Percentiles rank a stretch among this genome's conserved stretches.
Conservation (phyloP, 1,140 invertebrate species). For the Pachyrhynchus sulphureomaculatus region DNA sequence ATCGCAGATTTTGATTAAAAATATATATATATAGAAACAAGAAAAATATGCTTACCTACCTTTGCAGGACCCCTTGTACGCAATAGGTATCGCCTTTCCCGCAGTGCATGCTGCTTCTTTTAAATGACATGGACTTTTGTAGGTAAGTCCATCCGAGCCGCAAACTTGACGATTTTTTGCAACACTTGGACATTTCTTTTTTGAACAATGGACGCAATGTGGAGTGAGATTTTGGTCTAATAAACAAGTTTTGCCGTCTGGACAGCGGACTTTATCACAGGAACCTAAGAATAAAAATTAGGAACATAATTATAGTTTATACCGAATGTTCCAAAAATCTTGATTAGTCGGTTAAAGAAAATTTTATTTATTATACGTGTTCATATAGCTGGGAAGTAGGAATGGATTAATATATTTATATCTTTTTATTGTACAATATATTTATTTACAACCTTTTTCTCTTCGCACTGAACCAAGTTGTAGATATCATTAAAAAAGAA, state of each 20-base stretch:
- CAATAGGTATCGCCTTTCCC: conserved; percentile 79
- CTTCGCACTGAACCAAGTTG: too few species aligned
- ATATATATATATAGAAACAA: too few species aligned
- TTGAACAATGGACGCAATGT: conserved; percentile 77
- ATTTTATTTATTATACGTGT: too few species aligned
- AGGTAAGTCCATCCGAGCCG: conserved; percentile 83
- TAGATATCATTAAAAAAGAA: too few species aligned
- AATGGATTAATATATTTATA: too few species aligned
- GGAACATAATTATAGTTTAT: neutral
- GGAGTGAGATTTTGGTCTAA: conserved; percentile 82
- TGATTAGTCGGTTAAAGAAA: too few species aligned
- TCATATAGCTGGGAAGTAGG: too few species aligned
- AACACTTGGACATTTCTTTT: conserved; percentile 59
- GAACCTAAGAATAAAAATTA: conserved; percentile 56
- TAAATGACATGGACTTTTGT: conserved; percentile 83
- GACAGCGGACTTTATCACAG: conserved; percentile 76
- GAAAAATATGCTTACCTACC: conserved; percentile 19
- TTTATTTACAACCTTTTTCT: too few species aligned
- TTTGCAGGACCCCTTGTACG: conserved; percentile 80
- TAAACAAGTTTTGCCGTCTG: conserved; percentile 78
- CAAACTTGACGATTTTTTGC: conserved; percentile 67
- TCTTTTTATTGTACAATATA: too few species aligned
- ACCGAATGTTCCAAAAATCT: neutral
- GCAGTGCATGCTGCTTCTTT: conserved; percentile 77
- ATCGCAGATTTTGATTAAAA: too few species aligned